Evolutionary conservation across 1,140 invertebrate species (phyloP).

Genomic region (Colletes latitarsis): DNA sequence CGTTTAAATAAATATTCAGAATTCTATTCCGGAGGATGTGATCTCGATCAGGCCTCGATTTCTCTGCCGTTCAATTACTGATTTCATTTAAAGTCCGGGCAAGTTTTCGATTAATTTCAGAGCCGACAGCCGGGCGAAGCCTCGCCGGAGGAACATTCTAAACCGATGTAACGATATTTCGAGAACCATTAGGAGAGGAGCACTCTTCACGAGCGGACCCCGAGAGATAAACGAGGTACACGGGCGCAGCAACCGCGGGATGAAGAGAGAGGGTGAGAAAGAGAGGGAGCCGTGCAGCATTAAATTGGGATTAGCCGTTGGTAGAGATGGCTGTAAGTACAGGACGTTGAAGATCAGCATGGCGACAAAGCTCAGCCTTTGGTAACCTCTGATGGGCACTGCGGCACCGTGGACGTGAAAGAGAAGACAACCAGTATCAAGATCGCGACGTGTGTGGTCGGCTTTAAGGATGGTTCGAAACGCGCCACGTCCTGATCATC

Average conservation of each 20-base stretch:
- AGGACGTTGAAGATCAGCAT: slow-evolving; percentile 50
- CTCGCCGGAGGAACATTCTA: slow-evolving; percentile 34
- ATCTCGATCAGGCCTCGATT: too few species aligned
- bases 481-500: slow-evolving; percentile 29
- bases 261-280: slow-evolving; percentile 27
- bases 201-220: slow-evolving; percentile 37
- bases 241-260: slow-evolving; percentile 10
- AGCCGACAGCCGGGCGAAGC: neutral
- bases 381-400: slow-evolving; percentile 46
- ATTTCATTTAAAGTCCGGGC: neutral
- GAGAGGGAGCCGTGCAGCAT: slow-evolving; percentile 35
- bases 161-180: slow-evolving; percentile 55
- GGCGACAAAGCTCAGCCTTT: slow-evolving; percentile 56
- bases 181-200: slow-evolving; percentile 44
- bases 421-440: slow-evolving; percentile 57
- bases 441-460: slow-evolving; percentile 66
- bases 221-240: slow-evolving; percentile 52
- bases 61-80: neutral
- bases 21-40: too few species aligned
- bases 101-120: slow-evolving; percentile 22
- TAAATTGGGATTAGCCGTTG: slow-evolving; percentile 64
- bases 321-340: slow-evolving; percentile 45
- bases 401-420: slow-evolving; percentile 51
- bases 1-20: too few species aligned
- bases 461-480: slow-evolving; percentile 51